Evolutionary conservation across 2,888 invertebrate genomes (phyloP).

Genomic region (Xestia rhomboidea): DNA sequence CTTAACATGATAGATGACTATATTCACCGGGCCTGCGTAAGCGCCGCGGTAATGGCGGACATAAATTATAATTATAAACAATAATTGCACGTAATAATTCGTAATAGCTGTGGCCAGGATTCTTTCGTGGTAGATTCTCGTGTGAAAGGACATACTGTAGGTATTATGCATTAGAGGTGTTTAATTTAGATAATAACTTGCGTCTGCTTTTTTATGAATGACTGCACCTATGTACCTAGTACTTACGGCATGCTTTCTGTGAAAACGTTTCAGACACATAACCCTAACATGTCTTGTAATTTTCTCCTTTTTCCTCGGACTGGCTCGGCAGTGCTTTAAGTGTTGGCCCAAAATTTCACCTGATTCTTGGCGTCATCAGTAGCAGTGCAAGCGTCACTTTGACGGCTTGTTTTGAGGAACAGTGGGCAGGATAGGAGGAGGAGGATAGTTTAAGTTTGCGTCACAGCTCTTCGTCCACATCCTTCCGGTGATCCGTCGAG

Average conservation of each 20-base stretch:
- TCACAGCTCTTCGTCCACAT: neutral
- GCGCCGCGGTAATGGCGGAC: conserved; percentile 50
- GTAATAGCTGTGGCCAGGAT: conserved; percentile 55
- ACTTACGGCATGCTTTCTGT: neutral
- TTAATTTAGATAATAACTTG: neutral
- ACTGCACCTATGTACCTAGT: neutral
- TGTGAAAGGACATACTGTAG: conserved; percentile 40
- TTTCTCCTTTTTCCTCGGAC: neutral
- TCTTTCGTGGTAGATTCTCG: conserved; percentile 45
- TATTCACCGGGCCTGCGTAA: conserved; percentile 52
- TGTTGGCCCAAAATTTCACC: neutral
- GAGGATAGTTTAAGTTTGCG: no score
- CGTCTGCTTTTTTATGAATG: neutral
- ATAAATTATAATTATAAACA: conserved; percentile 68
- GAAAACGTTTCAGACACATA: neutral
- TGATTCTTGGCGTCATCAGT: neutral
- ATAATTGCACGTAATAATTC: conserved; percentile 67
- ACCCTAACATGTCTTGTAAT: neutral
- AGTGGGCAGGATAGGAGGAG: neutral
- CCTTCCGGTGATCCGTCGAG: neutral
- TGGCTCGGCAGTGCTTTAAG: neutral
- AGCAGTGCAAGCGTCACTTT: neutral
- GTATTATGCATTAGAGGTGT: neutral
- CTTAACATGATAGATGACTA: conserved; percentile 62
- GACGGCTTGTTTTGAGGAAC: neutral